Evolutionary conservation across 2,888 invertebrate species (phyloP), one percentile per base, ranked within the genome.

Genomic region (Embidobia sp.): DNA sequence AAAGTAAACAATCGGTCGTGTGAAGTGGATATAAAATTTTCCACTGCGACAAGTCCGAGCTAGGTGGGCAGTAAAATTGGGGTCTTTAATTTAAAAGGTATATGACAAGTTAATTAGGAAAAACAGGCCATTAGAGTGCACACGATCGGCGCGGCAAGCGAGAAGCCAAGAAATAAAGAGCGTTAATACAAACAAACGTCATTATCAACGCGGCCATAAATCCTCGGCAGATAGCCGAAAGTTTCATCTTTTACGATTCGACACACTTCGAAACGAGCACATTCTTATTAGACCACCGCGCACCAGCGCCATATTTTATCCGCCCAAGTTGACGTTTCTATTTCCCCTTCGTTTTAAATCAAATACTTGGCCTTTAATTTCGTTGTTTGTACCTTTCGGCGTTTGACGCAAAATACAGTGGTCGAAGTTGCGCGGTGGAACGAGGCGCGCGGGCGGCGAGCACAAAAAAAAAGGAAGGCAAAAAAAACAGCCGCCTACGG

Each of bases 331-430:
- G 72, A 72, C 72, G 72, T 72, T 72, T 72, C 72, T 72, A 72
- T 72, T 63, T 55, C 26, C 35, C 55, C 48, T 29, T 29, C 61
- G 55, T 53, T 72, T 72, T 55, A 72, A 72, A 55, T 72, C 72
- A 72, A 72, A 70, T 33, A 72, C 63, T 22, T 44, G 69, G 67
- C 53, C 75, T 69, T 72, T 67, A 72, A 67, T 77, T 77, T 77
- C 37, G 64, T 67, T 59, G 16, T 67, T 69, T 48, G 59, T 64
- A 37, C 55, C 35, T 42, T 29, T 46, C 48, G 72, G 53, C 63
- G 55, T 48, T 72, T 55, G 22, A 33, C 53, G 66, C 67, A 67
- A 69, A 76, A 55, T 53, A 67, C 33, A 33, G 33, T 33, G 33
- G 33, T 33, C 33, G 33, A 33, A 33, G 13, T 13, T 33, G 33